These are phyloP conservation scores for Poecilobothrus nobilitatus DNA, from an alignment of 2,888 invertebrate species.

Conservation along the genomic window DNA sequence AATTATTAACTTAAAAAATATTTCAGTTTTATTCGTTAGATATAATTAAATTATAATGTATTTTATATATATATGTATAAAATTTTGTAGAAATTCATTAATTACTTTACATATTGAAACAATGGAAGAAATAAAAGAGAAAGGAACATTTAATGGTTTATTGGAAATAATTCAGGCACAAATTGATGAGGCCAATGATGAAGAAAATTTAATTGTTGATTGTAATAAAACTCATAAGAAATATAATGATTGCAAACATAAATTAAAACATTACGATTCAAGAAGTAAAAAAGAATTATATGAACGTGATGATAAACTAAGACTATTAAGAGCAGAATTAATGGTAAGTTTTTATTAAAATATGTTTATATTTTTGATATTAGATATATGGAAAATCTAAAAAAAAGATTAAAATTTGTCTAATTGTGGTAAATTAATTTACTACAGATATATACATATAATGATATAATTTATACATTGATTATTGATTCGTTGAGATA, in stretches of 20 bases:
- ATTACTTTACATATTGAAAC: slow-evolving; percentile 15
- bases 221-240: slow-evolving; percentile 12
- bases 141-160: slow-evolving; percentile 13
- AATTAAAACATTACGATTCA: neutral
- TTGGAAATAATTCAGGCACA: slow-evolving; percentile 8
- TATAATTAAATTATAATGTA: too few species aligned
- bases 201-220: slow-evolving; percentile 16
- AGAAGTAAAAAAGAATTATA: neutral
- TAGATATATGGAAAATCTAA: too few species aligned
- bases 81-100: slow-evolving; percentile 16
- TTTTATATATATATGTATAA: too few species aligned
- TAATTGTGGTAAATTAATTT: too few species aligned
- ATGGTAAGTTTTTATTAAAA: neutral
- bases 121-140: slow-evolving; percentile 15
- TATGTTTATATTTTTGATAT: neutral
- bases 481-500: too few species aligned
- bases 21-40: too few species aligned
- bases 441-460: too few species aligned
- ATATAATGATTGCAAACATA: slow-evolving; percentile 12
- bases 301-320: neutral
- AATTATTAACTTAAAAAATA: neutral
- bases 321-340: neutral
- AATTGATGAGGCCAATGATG: slow-evolving; percentile 16
- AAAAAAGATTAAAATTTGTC: too few species aligned
- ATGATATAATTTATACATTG: too few species aligned